phyloP scores from a whole-genome alignment of 2,888 invertebrate genomes.

The Tortrix viridana region DNA sequence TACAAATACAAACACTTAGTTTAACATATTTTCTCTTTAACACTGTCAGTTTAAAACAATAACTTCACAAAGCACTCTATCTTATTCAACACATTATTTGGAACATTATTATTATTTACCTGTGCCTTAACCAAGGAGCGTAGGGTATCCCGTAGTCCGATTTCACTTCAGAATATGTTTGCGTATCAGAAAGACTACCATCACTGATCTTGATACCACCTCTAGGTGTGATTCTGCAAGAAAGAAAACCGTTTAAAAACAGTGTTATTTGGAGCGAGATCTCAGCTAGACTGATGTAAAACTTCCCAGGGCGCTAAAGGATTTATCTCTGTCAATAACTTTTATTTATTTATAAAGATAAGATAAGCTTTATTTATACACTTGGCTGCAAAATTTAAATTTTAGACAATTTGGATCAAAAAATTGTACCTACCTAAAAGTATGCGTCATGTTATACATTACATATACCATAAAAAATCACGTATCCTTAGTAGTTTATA shows the following conservation, averaged over 20 bases:
- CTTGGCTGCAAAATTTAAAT: constrained; percentile 1
- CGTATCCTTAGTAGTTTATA: not conserved
- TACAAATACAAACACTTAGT: constrained; percentile 39
- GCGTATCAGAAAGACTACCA: constrained; percentile 94
- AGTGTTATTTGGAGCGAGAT: not conserved
- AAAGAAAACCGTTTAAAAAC: constrained; percentile 35
- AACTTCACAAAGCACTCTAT: constrained; percentile 47
- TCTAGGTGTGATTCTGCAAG: constrained; percentile 74
- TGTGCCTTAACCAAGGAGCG: constrained; percentile 94
- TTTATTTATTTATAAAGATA: constrained; percentile 24
- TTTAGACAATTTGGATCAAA: not conserved
- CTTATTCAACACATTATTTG: constrained; percentile 35
- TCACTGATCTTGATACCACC: constrained; percentile 87
- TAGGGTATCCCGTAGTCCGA: constrained; percentile 93
- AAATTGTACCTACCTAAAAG: constrained; percentile 19
- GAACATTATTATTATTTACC: constrained; percentile 70
- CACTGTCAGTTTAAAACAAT: constrained; percentile 20
- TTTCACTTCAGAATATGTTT: constrained; percentile 88
- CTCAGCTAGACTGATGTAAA: constrained; percentile 25
- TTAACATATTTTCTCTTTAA: constrained; percentile 37
- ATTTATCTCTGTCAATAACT: constrained; percentile 7
- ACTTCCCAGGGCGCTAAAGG: constrained; percentile 36
- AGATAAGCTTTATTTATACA: constrained; percentile 19
- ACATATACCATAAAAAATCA: not conserved
- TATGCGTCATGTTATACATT: constrained; percentile 29